Base-by-base conservation (phyloP, 1,140 invertebrate species). In the Lepidostoma basale region DNA sequence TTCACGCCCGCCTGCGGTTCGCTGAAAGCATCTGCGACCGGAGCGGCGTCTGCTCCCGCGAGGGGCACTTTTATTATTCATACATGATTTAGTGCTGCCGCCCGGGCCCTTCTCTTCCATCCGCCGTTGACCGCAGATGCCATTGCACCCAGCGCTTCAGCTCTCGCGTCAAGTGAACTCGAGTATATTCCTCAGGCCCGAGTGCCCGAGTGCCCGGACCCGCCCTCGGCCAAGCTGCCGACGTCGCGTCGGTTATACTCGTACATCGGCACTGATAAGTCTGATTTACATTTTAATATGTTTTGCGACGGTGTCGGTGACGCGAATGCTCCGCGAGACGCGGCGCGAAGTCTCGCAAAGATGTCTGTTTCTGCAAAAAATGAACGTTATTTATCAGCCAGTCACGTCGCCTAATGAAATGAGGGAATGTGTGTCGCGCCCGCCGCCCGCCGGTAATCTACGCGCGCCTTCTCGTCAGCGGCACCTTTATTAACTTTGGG, bases 231-330 rank as follows among this genome's bases (percentile, higher is more conserved):
- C n/a, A n/a, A n/a, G n/a, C n/a, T n/a, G n/a, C n/a, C n/a, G n/a
- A n/a, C n/a, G n/a, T n/a, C n/a, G n/a, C n/a, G n/a, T n/a, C n/a
- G n/a, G n/a, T n/a, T n/a, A n/a, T n/a, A n/a, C n/a, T n/a, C n/a
- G n/a, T n/a, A n/a, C n/a, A n/a, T n/a, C 23, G 44, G 23, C 44
- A 47, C 23, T 47, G 44, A 47, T 47, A 47, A 47, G 23, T 47
- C 23, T 47, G 44, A 47, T 47, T 47, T 47, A 47, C 44, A 47
- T 47, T 47, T 47, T 47, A 47, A 47, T 47, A 47, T 47, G 44
- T 47, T 47, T 47, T 47, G 3, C 44, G 44, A 47, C 20, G 14
- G 44, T 47, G 44, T 47, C 44, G 44, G 14, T 47, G 44, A 22
- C 42, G 22, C 42, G 14, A 2, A 2, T 12, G 16, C 44, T 1